Evolutionary conservation across 2,797 vertebrate genomes (phyloP), one percentile per base, ranked within the genome.

Genomic region (Lagocephalus sceleratus): DNA sequence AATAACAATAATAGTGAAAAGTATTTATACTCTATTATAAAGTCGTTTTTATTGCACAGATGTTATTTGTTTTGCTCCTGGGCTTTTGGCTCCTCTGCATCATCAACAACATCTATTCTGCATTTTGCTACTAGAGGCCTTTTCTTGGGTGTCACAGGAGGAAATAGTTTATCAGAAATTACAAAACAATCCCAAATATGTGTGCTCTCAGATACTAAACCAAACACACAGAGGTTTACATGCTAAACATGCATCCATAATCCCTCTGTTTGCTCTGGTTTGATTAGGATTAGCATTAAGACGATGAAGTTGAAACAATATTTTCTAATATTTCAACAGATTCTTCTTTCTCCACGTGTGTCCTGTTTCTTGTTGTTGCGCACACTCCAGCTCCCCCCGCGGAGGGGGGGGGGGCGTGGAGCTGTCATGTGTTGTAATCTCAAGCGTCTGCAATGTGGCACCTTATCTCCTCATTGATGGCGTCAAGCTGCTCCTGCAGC

Each of bases 391-490:
- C 63, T 64, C 43, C 44, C 25, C 41, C 26, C 38, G 42, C 7
- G 16, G 57, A 57, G 39, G 69, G 55, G 42, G 6, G 16, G 57
- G 59, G 39, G 69, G 55, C 45, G 62, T 65, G 47, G 63, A 69
- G 51, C 42, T 65, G 54, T 29, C 71, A 62, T 60, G 47, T 48
- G 20, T 57, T 57, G 43, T 58, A 60, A 66, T 60, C 57, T 49
- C 57, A 63, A 71, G 64, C 54, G 60, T 45, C 63, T 42, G 59
- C 15, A 57, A 51, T 48, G 47, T 40, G 59, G 75, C 78, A 95
- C 96, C 96, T 95, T 87, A 98, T 98, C 91, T 98, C 96, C 67
- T 96, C 93, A 0, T 98, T 97, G 87, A 98, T 98, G 70, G 95
- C 95, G 39, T 98, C 96, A 51, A 98, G 90, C 81, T 98, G 96